These are phyloP conservation scores for Pachyuromys duprasi DNA, from an alignment of 2,797 vertebrate species.

Conservation along the genomic window DNA sequence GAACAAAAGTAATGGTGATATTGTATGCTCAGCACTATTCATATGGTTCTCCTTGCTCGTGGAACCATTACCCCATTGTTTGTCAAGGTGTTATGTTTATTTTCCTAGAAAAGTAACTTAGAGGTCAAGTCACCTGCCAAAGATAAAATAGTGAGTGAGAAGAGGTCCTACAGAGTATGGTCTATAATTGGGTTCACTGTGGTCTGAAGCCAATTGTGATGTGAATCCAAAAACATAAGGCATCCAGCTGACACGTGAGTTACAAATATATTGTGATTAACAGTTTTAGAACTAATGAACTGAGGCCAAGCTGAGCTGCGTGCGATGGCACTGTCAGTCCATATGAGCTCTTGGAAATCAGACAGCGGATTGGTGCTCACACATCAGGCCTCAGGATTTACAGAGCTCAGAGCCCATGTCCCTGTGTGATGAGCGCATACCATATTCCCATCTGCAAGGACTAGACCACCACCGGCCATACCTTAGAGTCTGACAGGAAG, in stretches of 20 bases:
- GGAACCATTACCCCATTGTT: background rate
- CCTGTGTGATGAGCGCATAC: background rate
- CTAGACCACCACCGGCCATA: background rate
- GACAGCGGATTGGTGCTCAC: background rate
- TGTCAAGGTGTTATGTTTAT: background rate
- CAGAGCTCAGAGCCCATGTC: background rate
- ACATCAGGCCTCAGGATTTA: background rate
- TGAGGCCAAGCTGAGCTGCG: background rate
- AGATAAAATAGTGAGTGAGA: background rate
- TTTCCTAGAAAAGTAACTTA: background rate
- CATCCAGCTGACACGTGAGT: background rate
- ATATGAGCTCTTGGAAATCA: background rate
- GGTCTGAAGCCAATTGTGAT: background rate
- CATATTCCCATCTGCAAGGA: background rate
- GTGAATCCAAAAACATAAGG: conserved; percentile 11
- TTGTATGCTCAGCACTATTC: background rate
- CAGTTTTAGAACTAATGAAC: background rate
- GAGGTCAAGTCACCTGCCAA: background rate
- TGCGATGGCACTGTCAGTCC: background rate
- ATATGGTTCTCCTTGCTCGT: background rate
- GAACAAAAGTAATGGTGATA: background rate
- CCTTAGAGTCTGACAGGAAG: background rate
- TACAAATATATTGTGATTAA: background rate
- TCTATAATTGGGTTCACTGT: background rate
- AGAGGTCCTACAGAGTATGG: background rate